Evolutionary conservation across 2,888 invertebrate species (phyloP).

Genomic region (Protodeltote pygarga): DNA sequence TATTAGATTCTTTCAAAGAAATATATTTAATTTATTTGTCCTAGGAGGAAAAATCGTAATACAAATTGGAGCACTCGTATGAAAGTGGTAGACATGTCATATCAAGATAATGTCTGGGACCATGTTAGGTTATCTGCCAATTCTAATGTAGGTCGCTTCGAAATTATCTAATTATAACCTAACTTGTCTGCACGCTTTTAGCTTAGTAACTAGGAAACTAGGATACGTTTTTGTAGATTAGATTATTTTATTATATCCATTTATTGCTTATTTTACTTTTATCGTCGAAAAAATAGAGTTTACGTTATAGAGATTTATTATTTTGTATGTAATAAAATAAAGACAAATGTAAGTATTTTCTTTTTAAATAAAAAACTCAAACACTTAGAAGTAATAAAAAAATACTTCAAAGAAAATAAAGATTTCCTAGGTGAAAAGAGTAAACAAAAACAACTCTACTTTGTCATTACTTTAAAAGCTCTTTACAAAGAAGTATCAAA

Average conservation of each 20-base stretch:
- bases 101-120: slow-evolving; percentile 53
- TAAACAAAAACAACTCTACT: no score
- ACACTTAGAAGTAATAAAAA: no score
- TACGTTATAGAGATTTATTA: no score
- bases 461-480: not conserved
- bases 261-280: not conserved
- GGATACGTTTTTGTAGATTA: slow-evolving; percentile 26
- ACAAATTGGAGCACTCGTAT: slow-evolving; percentile 21
- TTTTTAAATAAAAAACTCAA: no score
- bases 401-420: no score
- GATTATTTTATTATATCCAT: slow-evolving; percentile 15
- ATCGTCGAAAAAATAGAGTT: no score
- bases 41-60: not conserved
- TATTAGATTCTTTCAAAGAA: slow-evolving; percentile 1
- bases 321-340: no score
- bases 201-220: slow-evolving; percentile 37
- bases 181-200: slow-evolving; percentile 23
- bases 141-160: slow-evolving; percentile 42
- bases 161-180: slow-evolving; percentile 46
- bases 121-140: slow-evolving; percentile 52
- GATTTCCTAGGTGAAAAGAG: no score
- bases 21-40: no score
- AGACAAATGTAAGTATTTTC: no score
- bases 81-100: slow-evolving; percentile 55
- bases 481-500: slow-evolving; percentile 25